Base-by-base conservation (phyloP, 1,140 invertebrate species). In the Oreohelix idahoensis region DNA sequence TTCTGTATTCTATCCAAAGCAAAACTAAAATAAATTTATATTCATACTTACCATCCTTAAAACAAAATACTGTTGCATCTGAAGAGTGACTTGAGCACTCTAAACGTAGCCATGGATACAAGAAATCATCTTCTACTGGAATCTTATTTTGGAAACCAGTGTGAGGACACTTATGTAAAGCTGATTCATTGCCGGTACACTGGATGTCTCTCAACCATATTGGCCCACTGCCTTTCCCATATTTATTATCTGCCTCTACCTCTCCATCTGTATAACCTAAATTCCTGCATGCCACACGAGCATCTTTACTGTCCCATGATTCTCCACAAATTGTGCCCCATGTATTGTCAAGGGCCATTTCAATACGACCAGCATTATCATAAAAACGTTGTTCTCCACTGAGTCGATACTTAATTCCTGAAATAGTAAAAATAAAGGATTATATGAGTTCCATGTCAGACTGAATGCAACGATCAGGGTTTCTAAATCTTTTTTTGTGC, bases 281-380 rank as follows among this genome's bases (percentile, higher is more conserved):
- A 26, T 87, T 82, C 49, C 89, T 86, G 83, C 90, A 91, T 10
- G 89, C 83, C 11, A 91, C 90, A 17, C 73, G 49, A 11, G 90
- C 89, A 73, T 89, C 90, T 26, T 70, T 81, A 42, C 86, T 77
- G 36, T 89, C 85, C 89, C 89, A 91, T 32, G 81, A 85, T 35
- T 87, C 76, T 83, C 89, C 86, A 84, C 90, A 91, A 0, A 93
- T 83, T 2, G 90, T 91, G 0, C 92, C 92, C 89, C 90, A 91
- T 29, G 78, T 63, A 29, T 86, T 85, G 73, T 87, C 86, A 15
- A 92, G 93, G 91, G 94, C 95, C 1, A 97, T 94, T 93, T 96
- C 96, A 20, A 97, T 89, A 81, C 95, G 93, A 17, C 96, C 96
- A 90, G 95, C 94, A 35, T 83, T 82, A 51, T 39, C 80, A 0